Conservation (phyloP, 2,797 vertebrate species). For the Triplophysa yarkandensis region DNA sequence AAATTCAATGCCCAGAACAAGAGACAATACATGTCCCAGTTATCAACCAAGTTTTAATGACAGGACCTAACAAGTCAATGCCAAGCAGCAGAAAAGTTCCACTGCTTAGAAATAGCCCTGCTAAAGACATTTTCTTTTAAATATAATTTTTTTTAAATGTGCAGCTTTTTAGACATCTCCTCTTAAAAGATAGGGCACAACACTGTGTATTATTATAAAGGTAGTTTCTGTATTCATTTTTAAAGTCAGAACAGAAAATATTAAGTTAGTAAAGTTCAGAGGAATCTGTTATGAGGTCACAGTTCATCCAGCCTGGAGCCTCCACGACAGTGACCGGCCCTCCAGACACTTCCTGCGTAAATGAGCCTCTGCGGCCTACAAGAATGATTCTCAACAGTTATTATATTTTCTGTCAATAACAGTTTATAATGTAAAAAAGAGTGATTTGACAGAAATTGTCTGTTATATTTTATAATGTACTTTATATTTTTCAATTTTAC, state of each 20-base stretch:
- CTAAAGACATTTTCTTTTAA: too few species aligned
- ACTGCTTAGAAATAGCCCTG: too few species aligned
- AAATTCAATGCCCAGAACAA: too few species aligned
- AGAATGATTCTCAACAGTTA: conserved; percentile 12
- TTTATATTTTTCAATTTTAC: too few species aligned
- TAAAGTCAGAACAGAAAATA: conserved; percentile 9
- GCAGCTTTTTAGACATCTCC: too few species aligned
- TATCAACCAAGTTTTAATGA: neutral
- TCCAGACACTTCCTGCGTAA: neutral
- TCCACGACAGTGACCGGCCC: conserved; percentile 10
- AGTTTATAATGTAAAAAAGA: too few species aligned
- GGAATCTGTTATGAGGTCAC: neutral
- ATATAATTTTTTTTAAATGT: too few species aligned
- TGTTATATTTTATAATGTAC: too few species aligned
- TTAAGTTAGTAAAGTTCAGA: conserved; percentile 14
- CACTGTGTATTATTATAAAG: too few species aligned
- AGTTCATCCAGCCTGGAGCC: conserved; percentile 25
- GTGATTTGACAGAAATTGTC: neutral
- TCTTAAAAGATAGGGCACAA: too few species aligned
- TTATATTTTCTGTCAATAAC: neutral
- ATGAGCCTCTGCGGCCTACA: conserved; percentile 11
- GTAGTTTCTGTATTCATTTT: too few species aligned
- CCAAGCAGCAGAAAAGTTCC: neutral
- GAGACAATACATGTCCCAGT: too few species aligned
- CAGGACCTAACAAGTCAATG: neutral